phyloP scores from a whole-genome alignment of 37 sponge, comb jelly and placozoan species.

The Diacarnus erythraeanus region DNA sequence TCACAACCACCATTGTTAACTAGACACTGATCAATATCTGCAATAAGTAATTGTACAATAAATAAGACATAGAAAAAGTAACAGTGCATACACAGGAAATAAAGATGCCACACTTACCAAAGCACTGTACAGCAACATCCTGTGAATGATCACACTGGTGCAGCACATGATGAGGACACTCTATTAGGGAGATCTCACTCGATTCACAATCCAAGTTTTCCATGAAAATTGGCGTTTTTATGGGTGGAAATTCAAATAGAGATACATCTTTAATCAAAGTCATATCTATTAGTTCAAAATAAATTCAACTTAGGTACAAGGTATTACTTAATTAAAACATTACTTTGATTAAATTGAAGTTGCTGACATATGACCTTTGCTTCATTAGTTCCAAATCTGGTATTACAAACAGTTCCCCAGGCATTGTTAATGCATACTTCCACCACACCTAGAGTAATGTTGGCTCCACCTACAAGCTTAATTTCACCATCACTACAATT shows the following conservation, averaged over 20 bases:
- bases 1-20: constrained; percentile 47
- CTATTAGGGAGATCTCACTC: constrained; percentile 14
- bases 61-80: background rate
- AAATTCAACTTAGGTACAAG: too few relatives aligned
- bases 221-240: constrained; percentile 23
- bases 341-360: background rate
- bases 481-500: constrained; percentile 25
- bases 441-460: background rate
- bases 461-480: constrained; percentile 8
- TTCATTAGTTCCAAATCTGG: constrained; percentile 17
- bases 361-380: constrained; percentile 27
- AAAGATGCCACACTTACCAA: constrained; percentile 7
- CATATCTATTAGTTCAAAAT: too few relatives aligned
- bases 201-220: constrained; percentile 28
- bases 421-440: constrained; percentile 46
- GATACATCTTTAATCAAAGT: too few relatives aligned
- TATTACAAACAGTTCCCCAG: constrained; percentile 34
- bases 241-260: too few relatives aligned
- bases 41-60: too few relatives aligned
- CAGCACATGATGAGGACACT: constrained; percentile 7
- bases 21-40: constrained; percentile 54
- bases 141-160: constrained; percentile 47
- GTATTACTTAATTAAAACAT: too few relatives aligned
- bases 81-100: background rate
- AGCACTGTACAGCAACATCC: constrained; percentile 44